A percentile compares a stretch with the other conserved stretches of the same genome.
phyloP scores from a whole-genome alignment of 1,140 invertebrate genomes.

The Euura lappo region DNA sequence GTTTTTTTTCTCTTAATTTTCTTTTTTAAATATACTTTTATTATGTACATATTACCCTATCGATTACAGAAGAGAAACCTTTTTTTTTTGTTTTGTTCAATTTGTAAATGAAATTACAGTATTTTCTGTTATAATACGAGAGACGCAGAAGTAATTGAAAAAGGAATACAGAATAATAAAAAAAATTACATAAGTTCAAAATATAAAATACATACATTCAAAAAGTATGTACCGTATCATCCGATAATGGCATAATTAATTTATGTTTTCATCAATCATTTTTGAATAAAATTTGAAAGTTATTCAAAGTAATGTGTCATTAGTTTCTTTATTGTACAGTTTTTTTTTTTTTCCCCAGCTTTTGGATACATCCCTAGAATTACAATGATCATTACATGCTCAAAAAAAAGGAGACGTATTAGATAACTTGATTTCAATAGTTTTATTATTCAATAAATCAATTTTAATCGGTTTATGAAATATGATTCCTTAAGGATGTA shows the following conservation, averaged over 20 bases:
- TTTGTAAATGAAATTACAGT: constrained; percentile 23
- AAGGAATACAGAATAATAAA: constrained; percentile 19
- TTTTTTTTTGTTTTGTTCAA: too few relatives aligned
- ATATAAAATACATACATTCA: constrained; percentile 25
- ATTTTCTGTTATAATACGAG: constrained; percentile 35
- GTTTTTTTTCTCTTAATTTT: neutral
- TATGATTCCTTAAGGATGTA: too few relatives aligned
- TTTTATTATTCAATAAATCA: too few relatives aligned
- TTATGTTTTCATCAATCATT: constrained; percentile 51
- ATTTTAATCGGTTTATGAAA: too few relatives aligned
- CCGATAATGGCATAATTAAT: constrained; percentile 38
- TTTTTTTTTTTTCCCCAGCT: too few relatives aligned
- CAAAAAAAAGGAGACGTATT: too few relatives aligned
- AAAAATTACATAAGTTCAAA: constrained; percentile 30
- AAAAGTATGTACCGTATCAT: constrained; percentile 27
- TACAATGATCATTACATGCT: too few relatives aligned
- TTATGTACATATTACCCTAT: neutral
- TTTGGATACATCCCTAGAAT: too few relatives aligned
- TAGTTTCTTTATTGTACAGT: too few relatives aligned
- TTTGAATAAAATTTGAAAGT: constrained; percentile 45
- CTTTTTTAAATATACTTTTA: neutral
- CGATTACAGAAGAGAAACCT: neutral
- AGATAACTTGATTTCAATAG: too few relatives aligned
- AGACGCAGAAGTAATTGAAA: constrained; percentile 13
- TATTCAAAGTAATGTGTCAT: neutral